phyloP scores from a whole-genome alignment of 2,888 invertebrate genomes.

The Stenchaetothrips biformis region DNA sequence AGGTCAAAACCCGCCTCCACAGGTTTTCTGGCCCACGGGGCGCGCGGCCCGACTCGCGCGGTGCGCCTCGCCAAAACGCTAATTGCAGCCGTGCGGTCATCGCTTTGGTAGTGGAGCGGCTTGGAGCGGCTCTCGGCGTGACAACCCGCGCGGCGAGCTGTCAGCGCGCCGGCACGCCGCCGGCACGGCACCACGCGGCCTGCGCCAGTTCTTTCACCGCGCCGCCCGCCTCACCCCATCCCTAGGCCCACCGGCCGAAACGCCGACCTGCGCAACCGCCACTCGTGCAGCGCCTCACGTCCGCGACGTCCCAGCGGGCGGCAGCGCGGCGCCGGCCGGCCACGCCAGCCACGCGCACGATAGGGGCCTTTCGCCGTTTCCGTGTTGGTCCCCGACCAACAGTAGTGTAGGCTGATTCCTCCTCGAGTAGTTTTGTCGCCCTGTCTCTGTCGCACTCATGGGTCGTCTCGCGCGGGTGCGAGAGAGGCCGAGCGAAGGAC shows the following conservation, averaged over 20 bases:
- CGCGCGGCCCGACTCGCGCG: background rate
- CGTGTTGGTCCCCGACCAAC: too few relatives aligned
- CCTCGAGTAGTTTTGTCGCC: too few relatives aligned
- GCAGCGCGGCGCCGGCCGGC: too few relatives aligned
- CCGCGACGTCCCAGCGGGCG: too few relatives aligned
- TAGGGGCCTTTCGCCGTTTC: too few relatives aligned
- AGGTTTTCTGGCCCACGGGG: background rate
- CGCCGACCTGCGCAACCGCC: background rate
- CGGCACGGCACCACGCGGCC: background rate
- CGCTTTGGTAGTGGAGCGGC: background rate
- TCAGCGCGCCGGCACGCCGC: background rate
- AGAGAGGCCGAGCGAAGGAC: too few relatives aligned
- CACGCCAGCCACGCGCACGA: too few relatives aligned
- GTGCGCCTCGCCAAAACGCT: background rate
- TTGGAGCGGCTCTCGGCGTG: background rate
- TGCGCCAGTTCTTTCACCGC: background rate
- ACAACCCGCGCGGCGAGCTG: background rate
- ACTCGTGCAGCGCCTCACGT: background rate
- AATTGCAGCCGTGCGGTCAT: slow-evolving; percentile 11
- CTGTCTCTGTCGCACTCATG: too few relatives aligned
- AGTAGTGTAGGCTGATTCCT: too few relatives aligned
- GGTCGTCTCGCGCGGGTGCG: too few relatives aligned
- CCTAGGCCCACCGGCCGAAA: background rate
- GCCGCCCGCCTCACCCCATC: background rate
- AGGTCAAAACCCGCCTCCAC: too few relatives aligned